These are phyloP conservation scores for Cheirogaleus medius DNA, from an alignment of 2,113 vertebrate genomes.

Conservation along the genomic window DNA sequence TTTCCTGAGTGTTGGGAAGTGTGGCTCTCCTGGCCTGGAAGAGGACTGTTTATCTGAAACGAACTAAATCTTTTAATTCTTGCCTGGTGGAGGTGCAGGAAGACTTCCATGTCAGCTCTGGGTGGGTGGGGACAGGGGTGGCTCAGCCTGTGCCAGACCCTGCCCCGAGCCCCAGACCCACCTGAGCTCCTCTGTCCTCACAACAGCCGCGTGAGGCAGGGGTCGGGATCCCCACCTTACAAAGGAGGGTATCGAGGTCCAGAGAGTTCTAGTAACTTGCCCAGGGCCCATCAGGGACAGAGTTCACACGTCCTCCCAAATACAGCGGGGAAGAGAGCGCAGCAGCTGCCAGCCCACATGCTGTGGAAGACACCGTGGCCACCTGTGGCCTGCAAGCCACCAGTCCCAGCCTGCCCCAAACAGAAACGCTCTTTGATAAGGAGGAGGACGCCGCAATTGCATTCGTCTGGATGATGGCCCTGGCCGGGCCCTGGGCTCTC, in stretches of 20 bases:
- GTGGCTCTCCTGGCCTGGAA: not conserved
- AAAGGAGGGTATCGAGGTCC: not conserved
- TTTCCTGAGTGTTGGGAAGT: not conserved
- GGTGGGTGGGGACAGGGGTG: not conserved
- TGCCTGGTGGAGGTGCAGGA: not conserved
- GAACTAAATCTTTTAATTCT: not conserved
- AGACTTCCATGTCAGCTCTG: not conserved
- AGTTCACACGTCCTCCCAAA: not conserved
- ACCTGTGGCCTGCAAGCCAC: not conserved
- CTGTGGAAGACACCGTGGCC: accelerated
- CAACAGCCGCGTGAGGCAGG: not conserved
- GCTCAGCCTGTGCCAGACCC: not conserved
- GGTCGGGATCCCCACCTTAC: not conserved
- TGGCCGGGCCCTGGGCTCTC: not conserved
- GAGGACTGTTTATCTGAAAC: not conserved
- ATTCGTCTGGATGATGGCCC: not conserved
- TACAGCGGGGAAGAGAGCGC: accelerated
- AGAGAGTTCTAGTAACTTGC: not conserved
- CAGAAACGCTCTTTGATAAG: not conserved
- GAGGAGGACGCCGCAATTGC: not conserved
- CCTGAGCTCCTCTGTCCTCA: not conserved
- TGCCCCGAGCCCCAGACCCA: accelerated
- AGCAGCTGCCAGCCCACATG: accelerated
- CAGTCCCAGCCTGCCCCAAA: not conserved
- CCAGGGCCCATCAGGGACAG: not conserved